phyloP scores from a whole-genome alignment of 2,113 vertebrate species.

The Mionectes macconnelli region DNA sequence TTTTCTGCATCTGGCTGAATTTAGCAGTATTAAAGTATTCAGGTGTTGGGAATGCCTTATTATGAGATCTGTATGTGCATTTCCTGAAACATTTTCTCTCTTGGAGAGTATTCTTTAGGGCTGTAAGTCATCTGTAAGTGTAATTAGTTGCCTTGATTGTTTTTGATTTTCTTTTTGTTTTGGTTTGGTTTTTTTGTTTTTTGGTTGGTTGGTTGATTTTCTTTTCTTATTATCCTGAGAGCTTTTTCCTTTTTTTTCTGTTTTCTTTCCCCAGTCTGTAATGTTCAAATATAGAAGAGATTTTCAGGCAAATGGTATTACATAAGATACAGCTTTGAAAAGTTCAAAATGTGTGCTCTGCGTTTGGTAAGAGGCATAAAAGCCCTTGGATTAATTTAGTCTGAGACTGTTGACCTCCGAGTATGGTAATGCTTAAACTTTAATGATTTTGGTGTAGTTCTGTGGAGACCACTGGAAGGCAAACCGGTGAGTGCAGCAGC shows the following conservation, averaged over 20 bases:
- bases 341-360: not conserved
- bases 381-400: accelerated
- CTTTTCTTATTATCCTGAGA: not conserved
- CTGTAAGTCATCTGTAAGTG: not conserved
- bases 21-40: accelerated
- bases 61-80: not conserved
- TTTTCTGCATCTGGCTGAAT: not conserved
- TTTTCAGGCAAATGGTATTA: not conserved
- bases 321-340: not conserved
- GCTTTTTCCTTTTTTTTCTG: not conserved
- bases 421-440: not conserved
- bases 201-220: accelerated
- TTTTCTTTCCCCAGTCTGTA: not conserved
- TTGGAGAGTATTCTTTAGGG: not conserved
- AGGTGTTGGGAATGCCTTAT: not conserved
- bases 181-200: not conserved
- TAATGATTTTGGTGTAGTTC: not conserved
- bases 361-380: not conserved
- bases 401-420: not conserved
- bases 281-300: not conserved
- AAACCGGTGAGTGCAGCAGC: accelerated
- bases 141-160: not conserved
- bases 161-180: too few species aligned
- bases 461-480: not conserved
- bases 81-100: not conserved